Evolutionary conservation across 2,888 invertebrate genomes (phyloP), one percentile per base, ranked within the genome.

Genomic region (Scaptomyza reducta): DNA sequence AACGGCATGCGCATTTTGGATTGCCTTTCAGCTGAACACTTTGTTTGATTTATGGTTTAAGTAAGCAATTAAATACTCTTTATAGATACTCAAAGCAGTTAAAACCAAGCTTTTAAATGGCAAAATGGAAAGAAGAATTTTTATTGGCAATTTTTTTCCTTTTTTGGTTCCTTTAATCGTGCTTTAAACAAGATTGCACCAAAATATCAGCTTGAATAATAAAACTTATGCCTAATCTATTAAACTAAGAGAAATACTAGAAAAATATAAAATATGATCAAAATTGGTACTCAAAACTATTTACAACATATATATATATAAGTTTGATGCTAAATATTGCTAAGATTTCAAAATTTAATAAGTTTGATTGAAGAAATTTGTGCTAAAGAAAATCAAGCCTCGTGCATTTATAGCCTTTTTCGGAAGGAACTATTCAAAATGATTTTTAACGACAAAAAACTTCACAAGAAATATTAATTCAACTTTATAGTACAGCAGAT

Each of bases 1-100:
- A 10, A 9, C 16, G 33, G 14, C 31, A 55, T 49, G 50, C 25
- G 49, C 33, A 27, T 41, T n/a, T 33, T 14, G 35, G 9, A 57
- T 27, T 33, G 41, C 25, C 27, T 11, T 18, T 46, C 16, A 16
- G 29, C 29, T 27, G 13, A n/a, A 14, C 3, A 38, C 0, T 38
- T 14, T 47, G 29, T 18, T 33, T 33, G 22, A 22, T 47, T 31
- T 22, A 46, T 46, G 14, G 9, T 3, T 13, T 9, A 14, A 11
- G 25, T 11, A 14, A 13, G 22, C 46, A 22, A 46, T 33, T 47
- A 14, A 16, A 31, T 46, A 9, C 22, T 13, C 5, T 31, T 13
- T 1, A 25, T 11, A 33, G 13, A 25, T 46, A 14, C 22, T 14
- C 5, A 29, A 18, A 31, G 29, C 13, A 31, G 9, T 47, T 47